Conservation (phyloP, 2,888 invertebrate species). For the Apomyelois bistriatella region DNA sequence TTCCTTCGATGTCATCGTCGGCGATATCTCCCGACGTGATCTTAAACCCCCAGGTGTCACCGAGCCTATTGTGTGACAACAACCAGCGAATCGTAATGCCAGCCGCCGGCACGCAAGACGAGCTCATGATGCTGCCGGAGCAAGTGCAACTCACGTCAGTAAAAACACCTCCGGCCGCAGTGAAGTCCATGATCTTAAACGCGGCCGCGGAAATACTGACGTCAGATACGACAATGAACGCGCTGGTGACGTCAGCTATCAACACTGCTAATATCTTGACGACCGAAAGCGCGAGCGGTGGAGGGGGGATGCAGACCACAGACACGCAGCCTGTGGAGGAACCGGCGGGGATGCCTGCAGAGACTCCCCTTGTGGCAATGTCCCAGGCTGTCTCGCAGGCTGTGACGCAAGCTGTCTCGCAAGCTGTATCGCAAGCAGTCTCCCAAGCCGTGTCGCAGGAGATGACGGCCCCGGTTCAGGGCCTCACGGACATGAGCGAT, state of each 20-base stretch:
- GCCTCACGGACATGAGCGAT: slow-evolving; percentile 91
- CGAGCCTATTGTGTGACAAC: slow-evolving; percentile 73
- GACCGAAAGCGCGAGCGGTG: slow-evolving; percentile 49
- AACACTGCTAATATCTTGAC: slow-evolving; percentile 71
- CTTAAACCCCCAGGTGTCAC: slow-evolving; percentile 80
- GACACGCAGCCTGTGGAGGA: slow-evolving; percentile 48
- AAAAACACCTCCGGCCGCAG: slow-evolving; percentile 81
- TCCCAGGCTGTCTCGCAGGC: slow-evolving; percentile 76
- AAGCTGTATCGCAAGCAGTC: slow-evolving; percentile 72
- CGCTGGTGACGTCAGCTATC: slow-evolving; percentile 76
- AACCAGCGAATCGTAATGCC: slow-evolving; percentile 42
- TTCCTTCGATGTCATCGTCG: slow-evolving; percentile 43
- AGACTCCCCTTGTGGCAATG: slow-evolving; percentile 65
- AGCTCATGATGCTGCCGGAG: slow-evolving; percentile 63
- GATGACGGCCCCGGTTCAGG: slow-evolving; percentile 83
- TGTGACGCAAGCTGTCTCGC: slow-evolving; percentile 69
- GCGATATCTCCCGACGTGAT: slow-evolving; percentile 80
- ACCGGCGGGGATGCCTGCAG: slow-evolving; percentile 39
- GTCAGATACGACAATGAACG: slow-evolving; percentile 81
- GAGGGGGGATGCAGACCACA: slow-evolving; percentile 33
- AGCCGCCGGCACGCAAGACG: slow-evolving; percentile 42
- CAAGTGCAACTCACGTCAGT: slow-evolving; percentile 61
- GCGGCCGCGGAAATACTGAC: slow-evolving; percentile 86
- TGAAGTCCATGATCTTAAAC: slow-evolving; percentile 87
- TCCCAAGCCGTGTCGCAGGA: slow-evolving; percentile 72